phyloP scores from a whole-genome alignment of 2,797 vertebrate species.

The Salmo trutta region DNA sequence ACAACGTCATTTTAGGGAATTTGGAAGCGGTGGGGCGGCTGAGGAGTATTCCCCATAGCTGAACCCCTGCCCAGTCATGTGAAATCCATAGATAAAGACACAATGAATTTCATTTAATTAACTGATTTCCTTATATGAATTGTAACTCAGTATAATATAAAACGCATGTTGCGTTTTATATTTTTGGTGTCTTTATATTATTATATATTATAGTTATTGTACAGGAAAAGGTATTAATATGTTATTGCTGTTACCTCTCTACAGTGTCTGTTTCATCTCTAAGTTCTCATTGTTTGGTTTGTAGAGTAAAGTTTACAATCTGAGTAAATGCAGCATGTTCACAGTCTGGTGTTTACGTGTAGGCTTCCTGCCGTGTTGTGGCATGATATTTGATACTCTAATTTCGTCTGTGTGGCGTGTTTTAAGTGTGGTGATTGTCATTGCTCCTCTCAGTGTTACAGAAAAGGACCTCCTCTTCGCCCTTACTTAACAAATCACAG shows the following conservation, averaged over 20 bases:
- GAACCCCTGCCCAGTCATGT: no score
- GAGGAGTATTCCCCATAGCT: no score
- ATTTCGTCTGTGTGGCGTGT: not conserved
- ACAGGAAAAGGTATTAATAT: not conserved
- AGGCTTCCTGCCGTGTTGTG: not conserved
- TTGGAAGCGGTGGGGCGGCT: no score
- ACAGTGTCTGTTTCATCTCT: not conserved
- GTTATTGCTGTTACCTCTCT: not conserved
- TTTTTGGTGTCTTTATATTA: no score
- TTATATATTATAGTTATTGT: not conserved
- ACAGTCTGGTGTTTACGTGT: no score
- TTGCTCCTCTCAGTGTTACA: slow-evolving; percentile 74
- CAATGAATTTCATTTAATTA: no score
- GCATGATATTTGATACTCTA: not conserved
- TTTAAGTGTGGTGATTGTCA: slow-evolving; percentile 27
- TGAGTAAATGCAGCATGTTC: no score
- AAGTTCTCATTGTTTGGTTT: slow-evolving; percentile 9
- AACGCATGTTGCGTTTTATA: no score
- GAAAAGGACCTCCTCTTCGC: slow-evolving; percentile 74
- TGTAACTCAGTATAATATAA: no score
- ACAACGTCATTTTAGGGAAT: no score
- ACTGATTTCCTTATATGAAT: no score
- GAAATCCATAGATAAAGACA: no score
- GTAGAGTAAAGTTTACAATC: not conserved
- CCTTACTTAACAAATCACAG: slow-evolving; percentile 70